Conservation (phyloP, 2,888 invertebrate species). For the Synanthedon andrenaeformis region DNA sequence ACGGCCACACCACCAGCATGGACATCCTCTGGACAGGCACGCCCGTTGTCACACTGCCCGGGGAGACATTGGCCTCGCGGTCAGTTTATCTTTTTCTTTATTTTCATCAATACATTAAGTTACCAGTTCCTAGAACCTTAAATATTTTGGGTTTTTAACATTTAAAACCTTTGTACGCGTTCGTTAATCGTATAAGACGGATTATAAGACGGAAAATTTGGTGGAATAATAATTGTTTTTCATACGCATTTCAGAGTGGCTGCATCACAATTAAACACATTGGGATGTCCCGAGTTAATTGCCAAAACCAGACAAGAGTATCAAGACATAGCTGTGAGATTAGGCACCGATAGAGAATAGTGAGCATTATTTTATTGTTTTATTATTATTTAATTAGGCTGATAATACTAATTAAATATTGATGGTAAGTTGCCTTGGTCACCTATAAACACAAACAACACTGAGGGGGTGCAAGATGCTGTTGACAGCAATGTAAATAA, state of each 20-base stretch:
- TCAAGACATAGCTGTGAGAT: constrained; percentile 92
- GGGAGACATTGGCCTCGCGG: constrained; percentile 83
- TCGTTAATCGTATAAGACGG: too few species aligned
- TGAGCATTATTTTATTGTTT: constrained; percentile 73
- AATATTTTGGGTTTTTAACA: too few species aligned
- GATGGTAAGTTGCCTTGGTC: too few species aligned
- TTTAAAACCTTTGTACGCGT: too few species aligned
- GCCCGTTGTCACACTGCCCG: constrained; percentile 96
- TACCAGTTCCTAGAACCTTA: too few species aligned
- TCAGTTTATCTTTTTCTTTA: constrained; percentile 17
- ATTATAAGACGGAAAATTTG: too few species aligned
- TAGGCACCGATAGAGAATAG: constrained; percentile 96
- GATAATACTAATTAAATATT: neutral
- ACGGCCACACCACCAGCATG: constrained; percentile 99
- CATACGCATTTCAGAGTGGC: constrained; percentile 80
- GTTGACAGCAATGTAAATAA: too few species aligned
- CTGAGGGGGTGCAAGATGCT: too few species aligned
- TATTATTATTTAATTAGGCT: neutral
- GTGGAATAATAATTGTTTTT: too few species aligned
- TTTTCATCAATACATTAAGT: too few species aligned
- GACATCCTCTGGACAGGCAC: constrained; percentile 99
- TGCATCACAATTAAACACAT: constrained; percentile 94
- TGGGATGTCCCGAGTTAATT: constrained; percentile 96
- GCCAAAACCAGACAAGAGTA: constrained; percentile 94
- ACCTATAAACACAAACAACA: neutral